Evolutionary conservation across 1,140 invertebrate species (phyloP).

Genomic region (Apis cerana): DNA sequence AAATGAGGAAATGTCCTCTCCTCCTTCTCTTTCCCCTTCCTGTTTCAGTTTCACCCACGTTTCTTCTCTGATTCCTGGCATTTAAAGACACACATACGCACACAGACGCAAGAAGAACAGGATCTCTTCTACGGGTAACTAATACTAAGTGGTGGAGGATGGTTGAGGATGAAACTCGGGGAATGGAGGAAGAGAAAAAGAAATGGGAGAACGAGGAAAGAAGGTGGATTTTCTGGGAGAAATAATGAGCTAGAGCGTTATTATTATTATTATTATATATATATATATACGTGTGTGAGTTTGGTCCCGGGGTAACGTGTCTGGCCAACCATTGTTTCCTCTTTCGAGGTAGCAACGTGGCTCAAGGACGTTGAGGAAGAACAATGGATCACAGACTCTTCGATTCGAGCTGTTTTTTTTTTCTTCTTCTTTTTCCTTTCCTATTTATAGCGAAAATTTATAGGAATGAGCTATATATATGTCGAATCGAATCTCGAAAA

Average conservation of each 20-base stretch:
- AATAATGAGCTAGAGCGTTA: constrained; percentile 35
- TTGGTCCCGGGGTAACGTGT: constrained; percentile 31
- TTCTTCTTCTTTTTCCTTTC: background rate
- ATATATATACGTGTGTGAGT: constrained; percentile 9
- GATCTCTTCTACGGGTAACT: background rate
- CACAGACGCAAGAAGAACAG: background rate
- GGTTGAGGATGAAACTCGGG: background rate
- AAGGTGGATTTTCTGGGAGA: background rate
- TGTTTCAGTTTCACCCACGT: background rate
- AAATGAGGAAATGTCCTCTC: constrained; percentile 50
- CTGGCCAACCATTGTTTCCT: constrained; percentile 41
- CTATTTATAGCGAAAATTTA: background rate
- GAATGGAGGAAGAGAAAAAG: background rate
- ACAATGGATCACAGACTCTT: constrained; percentile 28
- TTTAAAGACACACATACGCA: background rate
- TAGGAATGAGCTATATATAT: background rate
- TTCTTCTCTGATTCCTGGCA: background rate
- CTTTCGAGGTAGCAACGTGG: background rate
- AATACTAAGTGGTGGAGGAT: background rate
- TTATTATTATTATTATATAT: constrained; percentile 33
- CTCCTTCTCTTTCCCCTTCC: constrained; percentile 10
- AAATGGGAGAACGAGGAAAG: background rate
- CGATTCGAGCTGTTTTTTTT: constrained; percentile 4
- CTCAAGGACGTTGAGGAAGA: constrained; percentile 28
- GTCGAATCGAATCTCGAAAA: background rate